Evolutionary conservation across 30 jellyfish, hydroid and myxozoan genomes (phyloP).

Genomic region (Catostylus mosaicus): DNA sequence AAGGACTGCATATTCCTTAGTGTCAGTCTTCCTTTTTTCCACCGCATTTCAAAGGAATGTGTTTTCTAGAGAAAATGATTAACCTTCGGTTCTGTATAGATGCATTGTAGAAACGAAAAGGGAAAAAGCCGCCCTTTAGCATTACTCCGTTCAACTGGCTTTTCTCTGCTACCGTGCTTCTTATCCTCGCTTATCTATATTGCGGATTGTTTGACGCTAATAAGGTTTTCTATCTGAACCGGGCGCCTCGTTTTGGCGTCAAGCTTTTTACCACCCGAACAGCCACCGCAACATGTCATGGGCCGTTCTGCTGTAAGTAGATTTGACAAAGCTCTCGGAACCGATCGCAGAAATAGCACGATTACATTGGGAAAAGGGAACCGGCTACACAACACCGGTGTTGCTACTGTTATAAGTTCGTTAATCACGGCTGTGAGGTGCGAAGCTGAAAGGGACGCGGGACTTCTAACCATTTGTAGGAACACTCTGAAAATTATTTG

Average conservation of each 20-base stretch:
- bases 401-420: constrained; percentile 8
- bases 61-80: constrained; percentile 26
- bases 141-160: constrained; percentile 47
- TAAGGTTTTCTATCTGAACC: constrained; percentile 46
- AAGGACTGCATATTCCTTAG: constrained; percentile 9
- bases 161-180: constrained; percentile 28
- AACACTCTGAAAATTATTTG: constrained; percentile 8
- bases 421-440: constrained; percentile 64
- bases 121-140: constrained; percentile 49
- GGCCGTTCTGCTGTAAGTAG: constrained; percentile 45
- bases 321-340: constrained; percentile 56
- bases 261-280: constrained; percentile 52
- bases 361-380: constrained; percentile 33
- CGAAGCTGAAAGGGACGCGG: constrained; percentile 39
- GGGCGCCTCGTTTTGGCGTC: constrained; percentile 87
- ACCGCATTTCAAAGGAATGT: constrained; percentile 51
- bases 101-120: constrained; percentile 31
- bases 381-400: constrained; percentile 48
- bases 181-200: constrained; percentile 59
- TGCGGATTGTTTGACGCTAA: constrained; percentile 67
- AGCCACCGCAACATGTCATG: constrained; percentile 73
- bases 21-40: neutral
- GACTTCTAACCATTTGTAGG: neutral
- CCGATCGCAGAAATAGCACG: constrained; percentile 46
- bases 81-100: constrained; percentile 52